Evolutionary conservation across 2,888 invertebrate genomes (phyloP), one percentile per base, ranked within the genome.

Genomic region (Cheilosia grossa): DNA sequence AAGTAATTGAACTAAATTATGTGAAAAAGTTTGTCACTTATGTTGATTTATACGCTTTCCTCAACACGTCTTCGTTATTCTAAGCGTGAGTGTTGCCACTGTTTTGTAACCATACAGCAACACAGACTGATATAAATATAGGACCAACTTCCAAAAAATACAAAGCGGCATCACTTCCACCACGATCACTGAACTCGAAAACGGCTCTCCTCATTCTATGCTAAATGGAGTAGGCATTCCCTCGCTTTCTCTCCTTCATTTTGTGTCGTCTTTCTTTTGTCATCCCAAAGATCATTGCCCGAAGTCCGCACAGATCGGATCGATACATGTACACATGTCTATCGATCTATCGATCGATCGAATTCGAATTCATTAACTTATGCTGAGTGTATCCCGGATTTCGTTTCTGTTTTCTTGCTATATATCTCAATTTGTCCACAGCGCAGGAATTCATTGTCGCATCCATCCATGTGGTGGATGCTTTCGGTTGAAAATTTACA

Each of bases 281-380:
- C 44, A 54, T 21, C 44, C 59, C 17, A 66, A 67, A 66, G 80
- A 61, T 30, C 74, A 74, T 61, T 80, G 74, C 44, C 59, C 74
- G 54, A 61, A 59, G 72, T 67, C 53, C 27, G 42, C 40, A 58
- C n/a, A 4, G n/a, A 61, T 51, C 9, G 9, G 21, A 13, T 37
- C 15, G 24, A n/a, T 21, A n/a, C 2, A 33, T 49, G 3, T 30
- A 19, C 49, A 40, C 24, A 53, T 70, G 33, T 47, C 42, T 49
- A 69, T 73, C 67, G 74, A 51, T 40, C 66, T 69, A 42, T 47
- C 33, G 56, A 69, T 73, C 67, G 74, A 70, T 75, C 66, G 66
- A 13, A 77, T 66, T 42, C 33, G 49, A 72, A 72, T 77, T 82
- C 69, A 82, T 72, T 77, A 77, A 72, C 66, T 77, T 69, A 37